Percentiles rank a stretch among this genome's conserved stretches.
Conservation (phyloP, 2,797 vertebrate genomes). For the Artibeus lituratus region DNA sequence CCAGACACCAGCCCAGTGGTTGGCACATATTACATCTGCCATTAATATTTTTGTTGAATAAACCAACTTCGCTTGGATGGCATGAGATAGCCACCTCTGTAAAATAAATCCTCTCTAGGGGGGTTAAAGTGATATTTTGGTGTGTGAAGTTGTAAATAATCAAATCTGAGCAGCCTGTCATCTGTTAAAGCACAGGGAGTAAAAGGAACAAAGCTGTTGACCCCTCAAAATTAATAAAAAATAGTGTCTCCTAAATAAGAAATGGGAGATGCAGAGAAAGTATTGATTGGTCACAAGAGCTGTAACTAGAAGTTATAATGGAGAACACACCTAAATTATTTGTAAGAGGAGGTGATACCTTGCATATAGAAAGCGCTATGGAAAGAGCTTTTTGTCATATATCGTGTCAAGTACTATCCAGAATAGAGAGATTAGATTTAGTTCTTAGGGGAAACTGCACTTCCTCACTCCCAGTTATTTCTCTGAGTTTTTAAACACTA, state of each 20-base stretch:
- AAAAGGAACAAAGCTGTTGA: slow-evolving; percentile 8
- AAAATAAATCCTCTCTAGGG: neutral
- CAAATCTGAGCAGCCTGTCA: neutral
- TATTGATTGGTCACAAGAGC: neutral
- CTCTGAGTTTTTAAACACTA: neutral
- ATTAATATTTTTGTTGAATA: slow-evolving; percentile 14
- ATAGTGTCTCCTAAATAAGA: neutral
- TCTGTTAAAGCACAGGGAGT: neutral
- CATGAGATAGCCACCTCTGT: neutral
- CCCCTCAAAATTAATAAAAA: slow-evolving; percentile 40
- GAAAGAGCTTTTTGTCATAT: neutral
- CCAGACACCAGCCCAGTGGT: neutral
- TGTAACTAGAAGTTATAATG: neutral
- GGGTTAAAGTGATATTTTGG: neutral
- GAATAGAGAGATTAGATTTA: neutral
- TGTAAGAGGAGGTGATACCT: neutral
- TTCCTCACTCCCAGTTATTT: neutral
- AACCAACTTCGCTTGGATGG: neutral
- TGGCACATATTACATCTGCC: neutral
- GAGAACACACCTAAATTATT: neutral
- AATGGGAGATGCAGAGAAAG: neutral
- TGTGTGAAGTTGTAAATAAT: neutral
- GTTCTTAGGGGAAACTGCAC: neutral
- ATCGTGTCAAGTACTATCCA: neutral
- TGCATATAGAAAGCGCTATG: neutral